These are phyloP conservation scores for Temnothorax unifasciatus DNA, from an alignment of 2,888 invertebrate genomes.

Conservation along the genomic window DNA sequence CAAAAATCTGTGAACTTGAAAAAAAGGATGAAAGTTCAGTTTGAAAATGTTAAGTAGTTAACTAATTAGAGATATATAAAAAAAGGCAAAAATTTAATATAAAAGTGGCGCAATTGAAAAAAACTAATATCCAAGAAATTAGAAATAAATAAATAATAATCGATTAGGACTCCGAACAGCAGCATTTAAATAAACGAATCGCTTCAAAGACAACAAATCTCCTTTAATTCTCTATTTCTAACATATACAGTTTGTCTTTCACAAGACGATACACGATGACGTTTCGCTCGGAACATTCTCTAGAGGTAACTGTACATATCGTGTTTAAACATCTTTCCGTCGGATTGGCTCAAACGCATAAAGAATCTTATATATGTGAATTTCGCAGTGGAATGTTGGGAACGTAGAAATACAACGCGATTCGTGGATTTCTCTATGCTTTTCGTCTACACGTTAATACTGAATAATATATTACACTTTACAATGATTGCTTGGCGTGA, in stretches of 20 bases:
- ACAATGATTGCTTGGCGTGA: slow-evolving; percentile 73
- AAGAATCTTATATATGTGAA: slow-evolving; percentile 66
- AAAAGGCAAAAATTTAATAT: background rate
- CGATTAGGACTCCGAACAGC: too few relatives aligned
- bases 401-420: slow-evolving; percentile 74
- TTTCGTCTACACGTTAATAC: slow-evolving; percentile 83
- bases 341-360: slow-evolving; percentile 28
- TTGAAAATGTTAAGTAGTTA: background rate
- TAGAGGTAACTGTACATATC: slow-evolving; percentile 46
- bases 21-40: background rate
- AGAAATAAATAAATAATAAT: background rate
- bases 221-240: slow-evolving; percentile 53
- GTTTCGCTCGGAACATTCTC: slow-evolving; percentile 36
- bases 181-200: slow-evolving; percentile 6
- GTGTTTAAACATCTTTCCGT: slow-evolving; percentile 45
- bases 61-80: background rate
- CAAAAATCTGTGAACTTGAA: background rate
- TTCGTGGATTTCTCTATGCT: slow-evolving; percentile 52
- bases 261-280: slow-evolving; percentile 36
- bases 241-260: slow-evolving; percentile 49
- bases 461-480: slow-evolving; percentile 85
- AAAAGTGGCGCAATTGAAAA: too few relatives aligned
- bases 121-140: too few relatives aligned
- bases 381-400: slow-evolving; percentile 84
- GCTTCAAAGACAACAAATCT: slow-evolving; percentile 46